Percentiles rank a stretch among this genome's conserved stretches.
phyloP scores from a whole-genome alignment of 2,113 vertebrate species.

The Chloropsis cyanopogon region DNA sequence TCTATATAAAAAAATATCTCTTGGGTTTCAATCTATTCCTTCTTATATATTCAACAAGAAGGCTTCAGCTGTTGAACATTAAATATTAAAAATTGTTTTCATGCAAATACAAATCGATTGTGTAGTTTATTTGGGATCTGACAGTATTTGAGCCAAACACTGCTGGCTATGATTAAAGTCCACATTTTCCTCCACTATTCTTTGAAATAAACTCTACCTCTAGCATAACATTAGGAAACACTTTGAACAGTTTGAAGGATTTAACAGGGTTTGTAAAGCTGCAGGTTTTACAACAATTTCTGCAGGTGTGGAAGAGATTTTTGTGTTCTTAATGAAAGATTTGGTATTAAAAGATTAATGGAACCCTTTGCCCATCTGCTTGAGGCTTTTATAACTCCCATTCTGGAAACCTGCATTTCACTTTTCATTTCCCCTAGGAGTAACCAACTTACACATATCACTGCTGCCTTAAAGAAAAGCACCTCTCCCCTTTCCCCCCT shows the following conservation, averaged over 20 bases:
- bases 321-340: slow-evolving; percentile 6
- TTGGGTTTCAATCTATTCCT: neutral
- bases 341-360: slow-evolving; percentile 28
- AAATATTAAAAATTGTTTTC: neutral
- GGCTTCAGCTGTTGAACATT: neutral
- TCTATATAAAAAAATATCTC: neutral
- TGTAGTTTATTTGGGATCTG: neutral
- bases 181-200: neutral
- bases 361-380: neutral
- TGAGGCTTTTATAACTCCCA: neutral
- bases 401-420: neutral
- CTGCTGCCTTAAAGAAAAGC: neutral
- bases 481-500: neutral
- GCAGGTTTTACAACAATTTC: neutral
- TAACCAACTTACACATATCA: neutral
- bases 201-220: neutral
- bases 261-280: slow-evolving; percentile 15
- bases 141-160: neutral
- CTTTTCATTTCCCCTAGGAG: neutral
- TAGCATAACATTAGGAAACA: slow-evolving; percentile 1
- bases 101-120: neutral
- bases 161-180: neutral
- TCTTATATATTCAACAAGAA: neutral
- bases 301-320: slow-evolving; percentile 42
- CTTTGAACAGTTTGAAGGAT: neutral